Evolutionary conservation across 37 sponge, comb jelly and placozoan species (phyloP).

Genomic region (Lycopodina hypogea): DNA sequence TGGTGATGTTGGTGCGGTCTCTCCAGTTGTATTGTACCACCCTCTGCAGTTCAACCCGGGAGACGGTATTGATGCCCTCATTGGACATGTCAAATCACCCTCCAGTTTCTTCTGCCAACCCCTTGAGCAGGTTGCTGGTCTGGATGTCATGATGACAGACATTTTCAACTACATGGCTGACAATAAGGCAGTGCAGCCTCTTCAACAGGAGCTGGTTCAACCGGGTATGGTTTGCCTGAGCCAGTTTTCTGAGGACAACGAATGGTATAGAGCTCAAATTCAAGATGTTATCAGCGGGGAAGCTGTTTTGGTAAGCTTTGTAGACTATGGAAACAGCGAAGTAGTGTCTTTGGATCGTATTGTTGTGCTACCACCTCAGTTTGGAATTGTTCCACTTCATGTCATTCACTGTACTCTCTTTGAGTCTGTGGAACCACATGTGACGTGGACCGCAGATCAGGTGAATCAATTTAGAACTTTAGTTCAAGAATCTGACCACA

Average conservation of each 20-base stretch:
- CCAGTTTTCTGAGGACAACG: constrained; percentile 49
- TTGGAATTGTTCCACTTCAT: constrained; percentile 55
- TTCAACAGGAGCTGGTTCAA: not conserved
- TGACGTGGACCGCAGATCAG: constrained; percentile 24
- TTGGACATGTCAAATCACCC: constrained; percentile 51
- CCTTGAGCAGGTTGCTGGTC: constrained; percentile 49
- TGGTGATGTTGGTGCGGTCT: not conserved
- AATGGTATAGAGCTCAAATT: constrained; percentile 77
- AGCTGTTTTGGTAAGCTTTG: constrained; percentile 36
- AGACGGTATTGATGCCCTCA: constrained; percentile 43
- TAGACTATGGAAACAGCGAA: constrained; percentile 81
- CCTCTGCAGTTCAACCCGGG: constrained; percentile 22
- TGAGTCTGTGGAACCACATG: not conserved
- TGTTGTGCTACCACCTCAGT: constrained; percentile 30
- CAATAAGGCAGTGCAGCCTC: not conserved
- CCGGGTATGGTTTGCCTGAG: constrained; percentile 55
- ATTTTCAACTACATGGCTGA: constrained; percentile 14
- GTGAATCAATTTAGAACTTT: constrained; percentile 32
- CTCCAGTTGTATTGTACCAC: not conserved
- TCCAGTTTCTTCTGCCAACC: constrained; percentile 77
- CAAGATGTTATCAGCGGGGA: constrained; percentile 17
- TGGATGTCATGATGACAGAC: constrained; percentile 62
- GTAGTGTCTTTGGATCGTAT: constrained; percentile 23
- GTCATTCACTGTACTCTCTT: constrained; percentile 68
- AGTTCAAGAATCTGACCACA: constrained; percentile 35